Conservation (phyloP, 2,797 vertebrate species). For the Orestias chungarensis region DNA sequence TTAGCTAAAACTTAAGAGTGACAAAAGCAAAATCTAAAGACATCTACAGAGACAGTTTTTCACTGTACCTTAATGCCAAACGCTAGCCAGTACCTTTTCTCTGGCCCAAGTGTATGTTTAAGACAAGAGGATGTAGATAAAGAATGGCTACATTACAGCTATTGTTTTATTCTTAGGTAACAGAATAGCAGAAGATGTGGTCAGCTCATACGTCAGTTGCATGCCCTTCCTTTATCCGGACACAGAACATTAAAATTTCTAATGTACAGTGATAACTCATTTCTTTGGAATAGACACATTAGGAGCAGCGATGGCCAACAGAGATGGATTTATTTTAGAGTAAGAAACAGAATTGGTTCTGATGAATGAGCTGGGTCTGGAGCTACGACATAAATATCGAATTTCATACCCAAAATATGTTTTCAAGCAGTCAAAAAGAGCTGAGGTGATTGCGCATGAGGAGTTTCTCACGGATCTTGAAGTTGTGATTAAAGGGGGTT, state of each 20-base stretch:
- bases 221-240: constrained; percentile 21
- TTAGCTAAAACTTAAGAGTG: not conserved
- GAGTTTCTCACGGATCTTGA: constrained; percentile 18
- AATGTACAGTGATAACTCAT: constrained; percentile 54
- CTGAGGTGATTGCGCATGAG: constrained; percentile 17
- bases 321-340: constrained; percentile 37
- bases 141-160: constrained; percentile 27
- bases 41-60: too few species aligned
- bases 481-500: constrained; percentile 35
- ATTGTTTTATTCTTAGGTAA: constrained; percentile 49
- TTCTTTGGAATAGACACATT: constrained; percentile 33
- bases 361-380: constrained; percentile 37
- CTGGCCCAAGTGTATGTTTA: constrained; percentile 32
- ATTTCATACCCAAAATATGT: constrained; percentile 38
- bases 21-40: not conserved
- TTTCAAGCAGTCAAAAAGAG: constrained; percentile 25
- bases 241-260: constrained; percentile 54
- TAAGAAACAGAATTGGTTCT: constrained; percentile 34
- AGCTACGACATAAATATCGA: constrained; percentile 54
- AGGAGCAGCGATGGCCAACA: constrained; percentile 20
- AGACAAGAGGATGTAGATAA: constrained; percentile 18
- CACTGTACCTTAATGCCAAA: not conserved
- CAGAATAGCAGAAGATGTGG: constrained; percentile 34
- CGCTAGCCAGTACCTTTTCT: constrained; percentile 19
- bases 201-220: constrained; percentile 34